Evolutionary conservation across 2,113 vertebrate genomes (phyloP), one percentile per base, ranked within the genome.

Genomic region (Terrapene triunguis): DNA sequence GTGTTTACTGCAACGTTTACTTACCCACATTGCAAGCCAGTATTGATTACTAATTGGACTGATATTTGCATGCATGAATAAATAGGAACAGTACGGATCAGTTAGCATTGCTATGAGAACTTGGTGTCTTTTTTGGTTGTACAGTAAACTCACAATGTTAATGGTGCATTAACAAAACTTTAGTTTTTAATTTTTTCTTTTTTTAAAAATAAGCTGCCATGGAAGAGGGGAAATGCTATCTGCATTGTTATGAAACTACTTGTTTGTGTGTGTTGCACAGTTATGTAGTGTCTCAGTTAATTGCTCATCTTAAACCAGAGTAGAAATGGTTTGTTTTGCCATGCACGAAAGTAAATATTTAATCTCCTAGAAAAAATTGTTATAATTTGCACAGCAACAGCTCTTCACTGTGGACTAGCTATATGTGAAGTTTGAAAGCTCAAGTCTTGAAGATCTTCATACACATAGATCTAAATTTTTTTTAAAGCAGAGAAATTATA

Each of bases 241-340:
- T 78, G 1, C 32, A 24, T 79, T 72, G 11, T 22, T 89, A 59
- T 22, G 53, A 54, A 79, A 50, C 74, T 11, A 1, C 2, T 16
- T 21, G 10, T 84, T n/a, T 78, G 48, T 87, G 59, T 55, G 59
- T 74, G 27, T 17, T 1, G 0, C 59, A 79, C 11, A 12, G 42
- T 0, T 47, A 69, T 13, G 25, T 44, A 29, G 50, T 5, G 0
- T 55, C 74, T 79, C 72, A 27, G n/a, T 19, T 0, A 0, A 17
- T 22, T 55, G 83, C 8, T 93, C 2, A 19, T 35, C 82, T 76
- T 53, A 81, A 50, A 80, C 12, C 12, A 27, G 0, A 0, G 1
- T 54, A 80, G 81, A 79, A 35, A 51, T n/a, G 12, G 14, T 47
- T 93, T 48, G 2, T 29, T 44, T 44, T 50, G 17, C 69, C 47